Percentiles rank a stretch among this genome's conserved stretches.
phyloP scores from a whole-genome alignment of 2,888 invertebrate species.

The Diarsia rubi region DNA sequence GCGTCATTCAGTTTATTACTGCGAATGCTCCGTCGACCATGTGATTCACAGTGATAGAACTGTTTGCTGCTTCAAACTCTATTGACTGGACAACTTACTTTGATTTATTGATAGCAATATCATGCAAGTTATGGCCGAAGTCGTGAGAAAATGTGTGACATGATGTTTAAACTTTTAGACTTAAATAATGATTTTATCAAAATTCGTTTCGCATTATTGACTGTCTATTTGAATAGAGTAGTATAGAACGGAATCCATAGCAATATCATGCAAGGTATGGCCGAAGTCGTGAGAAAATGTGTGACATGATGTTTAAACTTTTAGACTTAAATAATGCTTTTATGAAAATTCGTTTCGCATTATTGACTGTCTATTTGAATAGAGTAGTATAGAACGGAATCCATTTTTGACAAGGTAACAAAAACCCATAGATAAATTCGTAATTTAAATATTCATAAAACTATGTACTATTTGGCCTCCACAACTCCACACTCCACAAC shows the following conservation, averaged over 20 bases:
- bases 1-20: slow-evolving; percentile 37
- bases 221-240: background rate
- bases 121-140: background rate
- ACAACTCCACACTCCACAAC: background rate
- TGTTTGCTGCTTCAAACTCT: slow-evolving; percentile 22
- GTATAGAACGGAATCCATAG: too few relatives aligned
- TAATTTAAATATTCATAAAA: too few relatives aligned
- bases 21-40: slow-evolving; percentile 2
- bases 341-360: background rate
- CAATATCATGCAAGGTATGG: background rate
- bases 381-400: too few relatives aligned
- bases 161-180: background rate
- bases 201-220: background rate
- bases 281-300: background rate
- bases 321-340: too few relatives aligned
- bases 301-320: background rate
- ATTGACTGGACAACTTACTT: background rate
- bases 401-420: too few relatives aligned
- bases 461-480: background rate
- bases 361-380: background rate
- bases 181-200: too few relatives aligned
- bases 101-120: slow-evolving; percentile 19
- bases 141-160: background rate
- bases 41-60: slow-evolving; percentile 12
- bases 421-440: too few relatives aligned